Evolutionary conservation across 2,888 invertebrate genomes (phyloP).

Genomic region (Pachliopta kotzebuea): DNA sequence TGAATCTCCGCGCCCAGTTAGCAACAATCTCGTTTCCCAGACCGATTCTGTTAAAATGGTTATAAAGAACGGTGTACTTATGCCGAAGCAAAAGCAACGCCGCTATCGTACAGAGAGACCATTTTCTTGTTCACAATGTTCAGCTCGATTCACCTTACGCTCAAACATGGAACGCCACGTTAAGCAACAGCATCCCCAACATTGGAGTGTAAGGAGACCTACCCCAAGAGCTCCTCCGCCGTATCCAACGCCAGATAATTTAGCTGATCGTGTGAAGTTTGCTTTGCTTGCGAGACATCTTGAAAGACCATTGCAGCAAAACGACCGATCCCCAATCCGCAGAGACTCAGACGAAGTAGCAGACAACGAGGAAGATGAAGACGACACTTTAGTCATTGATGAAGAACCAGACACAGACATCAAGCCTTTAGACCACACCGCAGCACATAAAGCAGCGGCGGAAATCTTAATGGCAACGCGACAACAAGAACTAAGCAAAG

Average conservation of each 20-base stretch:
- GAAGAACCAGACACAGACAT: conserved; percentile 74
- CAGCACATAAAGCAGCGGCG: conserved; percentile 80
- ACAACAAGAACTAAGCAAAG: conserved; percentile 70
- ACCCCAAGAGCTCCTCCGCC: conserved; percentile 68
- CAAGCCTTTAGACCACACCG: conserved; percentile 60
- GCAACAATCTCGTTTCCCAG: conserved; percentile 59
- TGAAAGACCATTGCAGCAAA: conserved; percentile 78
- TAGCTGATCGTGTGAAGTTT: conserved; percentile 82
- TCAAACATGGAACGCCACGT: conserved; percentile 97
- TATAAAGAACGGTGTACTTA: conserved; percentile 92
- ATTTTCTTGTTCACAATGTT: conserved; percentile 94
- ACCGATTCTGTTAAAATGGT: conserved; percentile 91
- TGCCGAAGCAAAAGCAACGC: conserved; percentile 95
- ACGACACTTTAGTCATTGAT: conserved; percentile 85
- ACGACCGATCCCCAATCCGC: conserved; percentile 63
- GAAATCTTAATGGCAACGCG: conserved; percentile 79
- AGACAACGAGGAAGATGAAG: conserved; percentile 83
- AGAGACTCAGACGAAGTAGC: conserved; percentile 81
- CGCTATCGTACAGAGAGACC: conserved; percentile 94
- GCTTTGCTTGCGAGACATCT: conserved; percentile 90
- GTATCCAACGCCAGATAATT: conserved; percentile 55
- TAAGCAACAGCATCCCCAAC: conserved; percentile 95
- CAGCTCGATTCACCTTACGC: conserved; percentile 93
- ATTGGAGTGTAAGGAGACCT: conserved; percentile 89
- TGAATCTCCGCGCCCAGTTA: conserved; percentile 75